phyloP scores from a whole-genome alignment of 2,888 invertebrate genomes.

The Leptinotarsa haldemani region DNA sequence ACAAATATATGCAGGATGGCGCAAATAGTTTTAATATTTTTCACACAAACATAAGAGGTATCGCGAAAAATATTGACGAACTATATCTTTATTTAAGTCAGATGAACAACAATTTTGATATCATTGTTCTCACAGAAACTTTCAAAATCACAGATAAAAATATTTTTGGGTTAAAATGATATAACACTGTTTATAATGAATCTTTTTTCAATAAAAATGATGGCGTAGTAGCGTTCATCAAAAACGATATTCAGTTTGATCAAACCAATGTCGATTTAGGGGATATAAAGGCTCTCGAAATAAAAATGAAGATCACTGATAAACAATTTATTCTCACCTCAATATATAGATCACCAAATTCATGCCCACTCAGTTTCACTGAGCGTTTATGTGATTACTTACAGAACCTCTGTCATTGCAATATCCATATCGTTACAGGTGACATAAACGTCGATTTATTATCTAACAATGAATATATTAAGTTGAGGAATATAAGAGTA shows the following conservation, averaged over 20 bases:
- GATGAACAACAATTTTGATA: background rate
- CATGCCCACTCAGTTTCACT: no score
- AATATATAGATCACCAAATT: no score
- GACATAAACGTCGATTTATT: no score
- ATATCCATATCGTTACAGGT: no score
- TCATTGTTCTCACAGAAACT: background rate
- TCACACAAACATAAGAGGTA: background rate
- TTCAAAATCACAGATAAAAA: background rate
- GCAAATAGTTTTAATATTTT: background rate
- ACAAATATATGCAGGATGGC: background rate
- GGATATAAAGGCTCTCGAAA: no score
- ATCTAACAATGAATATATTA: no score
- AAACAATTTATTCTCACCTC: no score
- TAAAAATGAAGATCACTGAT: no score
- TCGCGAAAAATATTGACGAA: conserved; percentile 7
- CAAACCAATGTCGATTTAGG: no score
- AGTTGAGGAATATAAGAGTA: no score
- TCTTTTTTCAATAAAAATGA: background rate
- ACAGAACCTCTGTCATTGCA: no score
- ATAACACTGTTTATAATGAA: background rate
- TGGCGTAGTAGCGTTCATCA: background rate
- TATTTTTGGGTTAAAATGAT: background rate
- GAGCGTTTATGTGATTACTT: no score
- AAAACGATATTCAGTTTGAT: background rate
- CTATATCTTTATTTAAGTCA: background rate